These are phyloP conservation scores for Scomber colias DNA, from an alignment of 2,113 vertebrate genomes.

Conservation along the genomic window DNA sequence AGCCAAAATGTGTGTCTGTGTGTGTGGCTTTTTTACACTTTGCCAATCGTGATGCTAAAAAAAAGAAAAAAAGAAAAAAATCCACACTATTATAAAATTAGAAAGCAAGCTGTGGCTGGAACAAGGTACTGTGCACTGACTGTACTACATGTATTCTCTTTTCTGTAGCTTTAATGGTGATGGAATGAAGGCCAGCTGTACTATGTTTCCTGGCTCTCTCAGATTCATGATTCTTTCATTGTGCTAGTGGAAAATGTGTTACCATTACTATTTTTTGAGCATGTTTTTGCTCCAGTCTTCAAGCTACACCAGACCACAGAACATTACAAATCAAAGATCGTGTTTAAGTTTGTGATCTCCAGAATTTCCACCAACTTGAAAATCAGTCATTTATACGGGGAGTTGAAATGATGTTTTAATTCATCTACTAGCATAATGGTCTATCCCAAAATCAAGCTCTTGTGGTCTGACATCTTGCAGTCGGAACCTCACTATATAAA, in stretches of 20 bases:
- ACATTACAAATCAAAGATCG: not conserved
- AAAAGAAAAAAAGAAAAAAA: not conserved
- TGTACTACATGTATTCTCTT: not conserved
- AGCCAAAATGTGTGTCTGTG: slow-evolving; percentile 30
- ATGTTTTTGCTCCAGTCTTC: not conserved
- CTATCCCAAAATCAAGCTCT: not conserved
- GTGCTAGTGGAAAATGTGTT: not conserved
- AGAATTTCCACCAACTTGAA: not conserved
- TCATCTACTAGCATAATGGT: not conserved
- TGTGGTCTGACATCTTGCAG: not conserved
- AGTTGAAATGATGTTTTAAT: not conserved
- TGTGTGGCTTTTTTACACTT: slow-evolving; percentile 23
- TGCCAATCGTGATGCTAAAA: not conserved
- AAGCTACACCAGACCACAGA: slow-evolving; percentile 3
- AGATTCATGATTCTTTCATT: not conserved
- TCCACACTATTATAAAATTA: not conserved
- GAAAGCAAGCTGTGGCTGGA: not conserved
- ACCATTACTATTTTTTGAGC: not conserved
- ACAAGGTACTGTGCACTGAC: not conserved
- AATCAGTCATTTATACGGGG: not conserved
- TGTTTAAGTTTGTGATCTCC: not conserved
- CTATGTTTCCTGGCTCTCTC: not conserved
- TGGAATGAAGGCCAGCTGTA: not conserved
- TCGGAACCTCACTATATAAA: not conserved
- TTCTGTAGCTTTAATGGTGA: not conserved